These are phyloP conservation scores for Uromys caudimaculatus DNA, from an alignment of 2,797 vertebrate species.

Conservation along the genomic window DNA sequence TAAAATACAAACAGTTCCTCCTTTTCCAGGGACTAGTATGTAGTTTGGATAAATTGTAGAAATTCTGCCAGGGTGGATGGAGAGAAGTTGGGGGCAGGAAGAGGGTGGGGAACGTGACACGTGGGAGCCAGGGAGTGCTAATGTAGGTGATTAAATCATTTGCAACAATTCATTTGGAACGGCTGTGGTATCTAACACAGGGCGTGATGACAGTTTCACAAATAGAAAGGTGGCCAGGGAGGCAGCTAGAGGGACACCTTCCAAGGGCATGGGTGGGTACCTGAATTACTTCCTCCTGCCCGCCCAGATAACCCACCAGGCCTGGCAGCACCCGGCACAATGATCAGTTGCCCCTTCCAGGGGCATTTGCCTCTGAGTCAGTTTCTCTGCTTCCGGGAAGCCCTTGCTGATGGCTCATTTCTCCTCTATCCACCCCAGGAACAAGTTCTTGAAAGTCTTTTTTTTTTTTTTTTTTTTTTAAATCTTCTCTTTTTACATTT, in stretches of 20 bases:
- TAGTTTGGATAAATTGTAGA: background rate
- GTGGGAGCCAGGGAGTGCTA: constrained; percentile 30
- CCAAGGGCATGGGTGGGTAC: constrained; percentile 14
- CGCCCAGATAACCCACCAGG: background rate
- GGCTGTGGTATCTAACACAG: constrained; percentile 63
- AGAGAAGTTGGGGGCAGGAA: background rate
- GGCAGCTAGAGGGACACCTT: background rate
- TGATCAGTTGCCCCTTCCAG: background rate
- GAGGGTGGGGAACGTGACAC: background rate
- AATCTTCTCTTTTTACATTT: background rate
- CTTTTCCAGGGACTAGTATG: background rate
- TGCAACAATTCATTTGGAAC: constrained; percentile 69
- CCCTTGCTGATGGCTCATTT: background rate
- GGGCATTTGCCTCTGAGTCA: background rate
- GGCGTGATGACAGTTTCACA: constrained; percentile 37
- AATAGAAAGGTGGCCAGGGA: constrained; percentile 72
- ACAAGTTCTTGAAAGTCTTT: background rate
- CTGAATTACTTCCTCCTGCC: background rate
- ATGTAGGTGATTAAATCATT: constrained; percentile 71
- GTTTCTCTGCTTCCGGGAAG: background rate
- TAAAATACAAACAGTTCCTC: background rate
- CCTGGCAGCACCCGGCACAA: background rate
- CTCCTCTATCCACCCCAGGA: background rate
- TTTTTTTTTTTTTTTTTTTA: background rate
- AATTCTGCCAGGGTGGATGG: background rate